phyloP scores from a whole-genome alignment of 2,888 invertebrate species.

The Hydrotaea cyrtoneurina region DNA sequence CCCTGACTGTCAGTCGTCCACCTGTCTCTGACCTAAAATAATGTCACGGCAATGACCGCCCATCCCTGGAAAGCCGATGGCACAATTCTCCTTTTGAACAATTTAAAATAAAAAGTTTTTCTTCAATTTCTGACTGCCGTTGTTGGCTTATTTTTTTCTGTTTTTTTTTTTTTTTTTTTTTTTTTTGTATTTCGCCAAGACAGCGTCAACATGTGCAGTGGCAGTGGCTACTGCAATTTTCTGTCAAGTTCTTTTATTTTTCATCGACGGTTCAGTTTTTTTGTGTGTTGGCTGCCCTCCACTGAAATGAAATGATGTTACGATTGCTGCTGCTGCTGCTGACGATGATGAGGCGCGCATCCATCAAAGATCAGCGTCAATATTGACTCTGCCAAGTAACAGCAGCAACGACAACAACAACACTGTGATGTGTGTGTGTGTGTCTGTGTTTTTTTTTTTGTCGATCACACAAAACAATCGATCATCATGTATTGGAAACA shows the following conservation, averaged over 20 bases:
- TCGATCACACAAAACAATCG: slow-evolving; percentile 64
- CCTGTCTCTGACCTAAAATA: too few relatives aligned
- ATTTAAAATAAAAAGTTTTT: slow-evolving; percentile 52
- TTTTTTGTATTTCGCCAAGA: slow-evolving; percentile 51
- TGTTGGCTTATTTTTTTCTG: slow-evolving; percentile 13
- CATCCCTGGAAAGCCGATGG: not conserved
- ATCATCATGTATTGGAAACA: slow-evolving; percentile 62
- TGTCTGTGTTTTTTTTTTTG: slow-evolving; percentile 19
- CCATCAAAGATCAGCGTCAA: slow-evolving; percentile 67
- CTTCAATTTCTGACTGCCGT: not conserved
- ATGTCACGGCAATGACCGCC: too few relatives aligned
- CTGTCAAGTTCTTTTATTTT: slow-evolving; percentile 66
- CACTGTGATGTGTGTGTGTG: slow-evolving; percentile 39
- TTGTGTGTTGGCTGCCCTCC: slow-evolving; percentile 7
- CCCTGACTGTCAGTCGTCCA: too few relatives aligned
- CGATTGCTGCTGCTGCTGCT: slow-evolving; percentile 43
- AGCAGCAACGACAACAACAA: slow-evolving; percentile 47
- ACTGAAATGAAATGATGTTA: slow-evolving; percentile 62
- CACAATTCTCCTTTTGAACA: slow-evolving; percentile 23
- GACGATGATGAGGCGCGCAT: slow-evolving; percentile 57
- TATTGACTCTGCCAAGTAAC: slow-evolving; percentile 38
- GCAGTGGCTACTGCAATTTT: slow-evolving; percentile 68
- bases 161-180: slow-evolving; percentile 47
- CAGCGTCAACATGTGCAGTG: slow-evolving; percentile 60
- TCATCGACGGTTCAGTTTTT: not conserved